phyloP scores from a whole-genome alignment of 2,888 invertebrate species.

The Pinctada fucata region DNA sequence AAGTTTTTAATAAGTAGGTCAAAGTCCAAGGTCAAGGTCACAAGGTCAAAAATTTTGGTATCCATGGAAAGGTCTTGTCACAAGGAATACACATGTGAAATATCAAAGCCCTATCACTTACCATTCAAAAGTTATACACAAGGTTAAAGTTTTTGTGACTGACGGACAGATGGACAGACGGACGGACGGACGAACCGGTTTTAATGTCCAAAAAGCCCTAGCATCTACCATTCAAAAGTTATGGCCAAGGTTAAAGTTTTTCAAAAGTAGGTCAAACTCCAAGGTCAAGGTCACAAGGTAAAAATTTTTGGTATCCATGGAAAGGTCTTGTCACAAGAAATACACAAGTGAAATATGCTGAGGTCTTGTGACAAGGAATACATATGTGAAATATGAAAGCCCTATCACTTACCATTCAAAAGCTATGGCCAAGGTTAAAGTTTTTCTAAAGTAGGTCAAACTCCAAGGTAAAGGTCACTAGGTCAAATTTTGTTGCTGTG shows the following conservation, averaged over 20 bases:
- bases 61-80: neutral
- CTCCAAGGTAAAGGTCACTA: too few species aligned
- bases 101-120: neutral
- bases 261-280: neutral
- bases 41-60: neutral
- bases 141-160: neutral
- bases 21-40: neutral
- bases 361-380: too few species aligned
- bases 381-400: too few species aligned
- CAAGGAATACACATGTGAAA: neutral
- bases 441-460: too few species aligned
- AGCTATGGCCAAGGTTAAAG: too few species aligned
- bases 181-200: neutral
- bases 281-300: too few species aligned
- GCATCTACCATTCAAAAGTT: neutral
- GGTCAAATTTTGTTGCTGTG: too few species aligned
- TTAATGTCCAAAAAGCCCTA: neutral
- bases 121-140: neutral
- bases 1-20: too few species aligned
- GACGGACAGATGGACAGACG: neutral
- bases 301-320: too few species aligned
- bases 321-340: too few species aligned
- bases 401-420: too few species aligned
- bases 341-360: too few species aligned
- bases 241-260: conserved; percentile 1